Conservation (phyloP, 2,797 vertebrate species). For the Cephalopachus bancanus region DNA sequence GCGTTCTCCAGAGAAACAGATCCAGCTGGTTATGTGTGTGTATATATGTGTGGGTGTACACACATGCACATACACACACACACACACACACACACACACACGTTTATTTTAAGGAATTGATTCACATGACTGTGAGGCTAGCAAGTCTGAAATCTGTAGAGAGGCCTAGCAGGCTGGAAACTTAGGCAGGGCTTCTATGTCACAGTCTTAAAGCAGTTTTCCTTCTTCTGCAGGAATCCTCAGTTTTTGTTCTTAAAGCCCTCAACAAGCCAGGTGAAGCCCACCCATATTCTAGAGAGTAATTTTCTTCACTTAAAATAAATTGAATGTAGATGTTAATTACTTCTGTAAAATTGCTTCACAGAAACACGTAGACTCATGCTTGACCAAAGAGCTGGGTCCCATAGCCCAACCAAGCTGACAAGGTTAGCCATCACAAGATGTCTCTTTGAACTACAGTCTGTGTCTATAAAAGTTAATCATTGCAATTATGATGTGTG, state of each 20-base stretch:
- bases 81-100: neutral
- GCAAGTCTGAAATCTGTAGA: neutral
- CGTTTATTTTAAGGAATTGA: neutral
- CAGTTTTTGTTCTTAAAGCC: neutral
- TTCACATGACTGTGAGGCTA: accelerated
- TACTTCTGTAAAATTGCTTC: neutral
- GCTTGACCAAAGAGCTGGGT: accelerated
- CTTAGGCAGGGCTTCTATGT: neutral
- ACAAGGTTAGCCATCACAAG: accelerated
- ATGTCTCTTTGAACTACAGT: neutral
- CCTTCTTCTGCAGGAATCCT: neutral
- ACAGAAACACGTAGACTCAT: neutral
- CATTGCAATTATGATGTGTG: accelerated
- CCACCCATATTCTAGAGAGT: accelerated
- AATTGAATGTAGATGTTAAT: neutral
- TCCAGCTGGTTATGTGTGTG: neutral
- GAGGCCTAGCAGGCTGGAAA: neutral
- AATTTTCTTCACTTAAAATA: neutral
- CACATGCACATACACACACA: neutral
- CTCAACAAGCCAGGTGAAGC: neutral
- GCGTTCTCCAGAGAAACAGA: neutral
- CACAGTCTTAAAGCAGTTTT: neutral
- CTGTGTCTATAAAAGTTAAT: neutral
- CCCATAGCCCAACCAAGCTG: accelerated
- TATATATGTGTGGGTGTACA: neutral